Conservation (phyloP, 2,113 vertebrate species). For the Dipodomys ordii region DNA sequence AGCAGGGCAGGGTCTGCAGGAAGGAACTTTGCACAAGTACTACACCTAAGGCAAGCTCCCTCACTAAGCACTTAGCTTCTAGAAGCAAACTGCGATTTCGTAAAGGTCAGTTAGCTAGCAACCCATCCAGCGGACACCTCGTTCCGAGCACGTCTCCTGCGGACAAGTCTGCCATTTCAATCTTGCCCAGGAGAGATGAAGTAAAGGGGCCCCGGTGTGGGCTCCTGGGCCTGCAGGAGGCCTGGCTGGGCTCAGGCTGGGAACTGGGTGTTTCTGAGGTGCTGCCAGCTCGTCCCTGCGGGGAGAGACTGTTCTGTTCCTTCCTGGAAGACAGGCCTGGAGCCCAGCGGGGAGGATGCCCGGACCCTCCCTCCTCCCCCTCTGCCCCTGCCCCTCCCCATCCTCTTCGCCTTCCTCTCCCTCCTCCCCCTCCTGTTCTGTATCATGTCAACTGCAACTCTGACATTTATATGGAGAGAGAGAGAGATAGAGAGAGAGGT, state of each 20-base stretch:
- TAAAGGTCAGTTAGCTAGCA: background rate
- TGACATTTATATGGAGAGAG: background rate
- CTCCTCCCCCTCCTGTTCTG: background rate
- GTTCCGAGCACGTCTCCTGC: background rate
- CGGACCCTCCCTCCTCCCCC: background rate
- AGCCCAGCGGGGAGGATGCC: accelerated
- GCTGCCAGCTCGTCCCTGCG: accelerated
- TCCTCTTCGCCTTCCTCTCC: no score
- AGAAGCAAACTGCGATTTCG: background rate
- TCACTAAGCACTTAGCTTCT: background rate
- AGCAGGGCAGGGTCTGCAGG: background rate
- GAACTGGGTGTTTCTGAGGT: accelerated
- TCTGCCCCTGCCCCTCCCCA: no score
- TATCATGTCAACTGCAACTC: background rate
- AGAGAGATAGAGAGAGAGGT: no score
- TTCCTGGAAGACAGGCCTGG: background rate
- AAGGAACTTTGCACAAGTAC: background rate
- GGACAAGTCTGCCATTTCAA: accelerated
- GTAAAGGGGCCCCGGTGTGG: accelerated
- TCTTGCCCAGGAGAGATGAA: background rate
- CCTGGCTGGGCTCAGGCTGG: no score
- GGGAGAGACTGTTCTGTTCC: background rate
- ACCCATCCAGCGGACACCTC: background rate
- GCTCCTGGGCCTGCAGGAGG: background rate
- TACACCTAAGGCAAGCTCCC: background rate